phyloP scores from a whole-genome alignment of 2,888 invertebrate genomes.

The Temnothorax rugatulus region DNA sequence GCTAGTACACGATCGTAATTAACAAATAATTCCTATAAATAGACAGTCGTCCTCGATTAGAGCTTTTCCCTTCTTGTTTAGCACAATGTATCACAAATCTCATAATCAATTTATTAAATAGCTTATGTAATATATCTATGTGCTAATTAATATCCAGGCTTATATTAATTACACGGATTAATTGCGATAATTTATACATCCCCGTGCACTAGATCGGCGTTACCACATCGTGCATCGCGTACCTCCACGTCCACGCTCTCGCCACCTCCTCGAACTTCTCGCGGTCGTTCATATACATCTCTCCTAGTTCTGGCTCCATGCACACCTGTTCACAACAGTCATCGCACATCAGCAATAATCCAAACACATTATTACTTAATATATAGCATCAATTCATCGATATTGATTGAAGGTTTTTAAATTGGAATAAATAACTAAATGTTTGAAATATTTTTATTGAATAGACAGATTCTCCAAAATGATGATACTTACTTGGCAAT shows the following conservation, averaged over 20 bases:
- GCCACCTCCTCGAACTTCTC: constrained; percentile 93
- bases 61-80: constrained; percentile 18
- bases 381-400: not conserved
- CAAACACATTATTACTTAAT: constrained; percentile 6
- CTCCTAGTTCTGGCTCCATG: constrained; percentile 95
- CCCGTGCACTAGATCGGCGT: constrained; percentile 77
- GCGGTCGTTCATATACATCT: constrained; percentile 92
- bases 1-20: constrained; percentile 23
- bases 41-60: not conserved
- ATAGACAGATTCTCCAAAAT: not conserved
- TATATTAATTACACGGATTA: constrained; percentile 19
- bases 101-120: constrained; percentile 43
- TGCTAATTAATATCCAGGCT: not conserved
- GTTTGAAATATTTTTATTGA: not conserved
- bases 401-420: not conserved
- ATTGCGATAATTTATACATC: constrained; percentile 31
- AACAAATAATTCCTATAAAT: constrained; percentile 36
- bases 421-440: not conserved
- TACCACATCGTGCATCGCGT: constrained; percentile 93
- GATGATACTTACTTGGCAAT: constrained; percentile 90
- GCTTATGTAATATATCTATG: not conserved
- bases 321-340: constrained; percentile 89
- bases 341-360: constrained; percentile 25
- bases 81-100: constrained; percentile 43
- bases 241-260: constrained; percentile 95